phyloP scores from a whole-genome alignment of 2,888 invertebrate genomes.

The Heliothis peltigera region DNA sequence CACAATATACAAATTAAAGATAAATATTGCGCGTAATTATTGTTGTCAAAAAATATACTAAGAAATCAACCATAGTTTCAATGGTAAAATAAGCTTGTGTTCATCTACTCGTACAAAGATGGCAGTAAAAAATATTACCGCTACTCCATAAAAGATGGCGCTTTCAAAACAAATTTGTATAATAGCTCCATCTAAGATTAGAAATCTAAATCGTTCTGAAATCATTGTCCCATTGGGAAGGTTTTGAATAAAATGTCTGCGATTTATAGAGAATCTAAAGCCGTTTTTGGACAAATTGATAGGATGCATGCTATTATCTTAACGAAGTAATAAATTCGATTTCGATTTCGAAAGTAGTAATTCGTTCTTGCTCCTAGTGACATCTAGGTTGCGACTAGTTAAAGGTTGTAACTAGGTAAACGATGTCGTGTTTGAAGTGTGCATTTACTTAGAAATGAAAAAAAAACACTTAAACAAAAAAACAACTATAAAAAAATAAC shows the following conservation, averaged over 20 bases:
- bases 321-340: too few relatives aligned
- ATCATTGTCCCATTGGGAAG: background rate
- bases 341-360: too few relatives aligned
- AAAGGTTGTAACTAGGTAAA: too few relatives aligned
- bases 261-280: too few relatives aligned
- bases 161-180: background rate
- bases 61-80: background rate
- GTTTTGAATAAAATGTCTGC: too few relatives aligned
- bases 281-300: too few relatives aligned
- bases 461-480: constrained; percentile 17
- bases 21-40: constrained; percentile 12
- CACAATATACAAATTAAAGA: constrained; percentile 1
- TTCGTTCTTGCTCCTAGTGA: too few relatives aligned
- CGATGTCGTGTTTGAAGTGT: too few relatives aligned
- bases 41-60: background rate
- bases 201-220: background rate
- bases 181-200: constrained; percentile 25
- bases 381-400: too few relatives aligned
- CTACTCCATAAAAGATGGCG: constrained; percentile 73
- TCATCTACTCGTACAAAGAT: constrained; percentile 51
- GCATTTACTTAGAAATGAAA: too few relatives aligned
- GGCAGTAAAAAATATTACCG: constrained; percentile 38
- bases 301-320: too few relatives aligned
- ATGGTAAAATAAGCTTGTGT: constrained; percentile 6
- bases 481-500: constrained; percentile 50